Base-by-base conservation (phyloP, 2,888 invertebrate genomes). In the Tuta absoluta region DNA sequence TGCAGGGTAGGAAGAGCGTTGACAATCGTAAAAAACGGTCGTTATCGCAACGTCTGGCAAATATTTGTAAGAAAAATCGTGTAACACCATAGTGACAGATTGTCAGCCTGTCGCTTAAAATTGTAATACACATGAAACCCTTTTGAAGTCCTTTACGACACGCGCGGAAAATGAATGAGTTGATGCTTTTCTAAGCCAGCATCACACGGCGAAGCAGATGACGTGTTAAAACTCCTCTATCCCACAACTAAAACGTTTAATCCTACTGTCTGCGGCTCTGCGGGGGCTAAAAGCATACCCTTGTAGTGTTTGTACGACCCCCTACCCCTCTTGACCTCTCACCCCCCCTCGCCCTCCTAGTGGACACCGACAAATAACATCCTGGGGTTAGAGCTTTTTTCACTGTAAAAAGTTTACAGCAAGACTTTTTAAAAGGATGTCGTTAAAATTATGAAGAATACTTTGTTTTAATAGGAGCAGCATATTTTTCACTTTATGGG, bases 211-310 rank as follows among this genome's bases (percentile, higher is more conserved):
- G n/a, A n/a, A 8, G 45, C 45, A 45, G 45, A 17, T 45, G 23
- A 23, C 11, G 51, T 53, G 51, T 53, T 53, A 53, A 53, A 53
- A 53, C 14, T 24, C 21, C 51, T 23, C 57, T 33, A 33, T 41
- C 17, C 19, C 14, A 2, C 56, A 56, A 56, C 28, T 59, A 21
- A 37, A 58, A 37, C 41, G 45, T 69, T 71, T 78, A 80, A 80
- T 79, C 76, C 77, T 45, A 65, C 67, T 33, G 56, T 56, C 64
- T 61, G 68, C 64, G 12, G 68, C 66, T 68, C 48, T 10, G 38
- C 49, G 48, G 66, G 68, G 67, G 71, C 78, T 84, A 81, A 84
- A 82, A 84, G 84, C 82, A 80, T 76, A 82, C 70, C 73, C 72
- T 67, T 84, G 84, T 84, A 53, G 23, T 53, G 51, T 53, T 53